Base-by-base conservation (phyloP, 2,797 vertebrate genomes). In the Parotocinclus haroldoi region DNA sequence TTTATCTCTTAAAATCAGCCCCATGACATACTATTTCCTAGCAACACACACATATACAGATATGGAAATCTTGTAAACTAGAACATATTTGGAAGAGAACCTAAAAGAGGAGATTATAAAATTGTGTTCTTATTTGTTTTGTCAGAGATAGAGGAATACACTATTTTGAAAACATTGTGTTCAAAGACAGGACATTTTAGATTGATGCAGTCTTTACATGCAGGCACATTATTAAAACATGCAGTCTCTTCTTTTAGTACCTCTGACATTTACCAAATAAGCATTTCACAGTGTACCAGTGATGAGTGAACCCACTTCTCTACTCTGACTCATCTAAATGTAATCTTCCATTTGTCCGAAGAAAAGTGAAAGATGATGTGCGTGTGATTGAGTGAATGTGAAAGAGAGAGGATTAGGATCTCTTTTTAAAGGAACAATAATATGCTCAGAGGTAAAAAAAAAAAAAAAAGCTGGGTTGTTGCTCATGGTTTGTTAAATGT, bases 111-210 rank as follows among this genome's bases (percentile, higher is more conserved):
- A n/a, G 27, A 27, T 27, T 27, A 27, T 27, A 5, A 2, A 27
- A 27, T 27, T 27, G 27, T 27, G 5, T 27, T 5, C 2, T 27
- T 27, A 27, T 27, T 27, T 27, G 10, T 8, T 17, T 17, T 63
- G 19, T 27, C 18, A 52, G 13, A 38, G 12, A 45, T 65, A 6
- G 9, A 46, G 12, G 39, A 42, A 51, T 8, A 45, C 39, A 39
- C n/a, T n/a, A n/a, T n/a, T 10, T 16, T 42, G 10, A 9, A 42
- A 42, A 3, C 7, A 42, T 4, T 27, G 82, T 88, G 85, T 85
- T 85, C 72, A 59, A 80, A 79, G 76, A 57, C 75, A 83, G 78
- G 80, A 84, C 82, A 82, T 82, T 89, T 83, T 84, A 84, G 80
- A n/a, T 76, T 75, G 79, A 2, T 27, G 27, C 81, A 81, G 38